Base-by-base conservation (phyloP, 2,113 vertebrate species). In the Panthera tigris region DNA sequence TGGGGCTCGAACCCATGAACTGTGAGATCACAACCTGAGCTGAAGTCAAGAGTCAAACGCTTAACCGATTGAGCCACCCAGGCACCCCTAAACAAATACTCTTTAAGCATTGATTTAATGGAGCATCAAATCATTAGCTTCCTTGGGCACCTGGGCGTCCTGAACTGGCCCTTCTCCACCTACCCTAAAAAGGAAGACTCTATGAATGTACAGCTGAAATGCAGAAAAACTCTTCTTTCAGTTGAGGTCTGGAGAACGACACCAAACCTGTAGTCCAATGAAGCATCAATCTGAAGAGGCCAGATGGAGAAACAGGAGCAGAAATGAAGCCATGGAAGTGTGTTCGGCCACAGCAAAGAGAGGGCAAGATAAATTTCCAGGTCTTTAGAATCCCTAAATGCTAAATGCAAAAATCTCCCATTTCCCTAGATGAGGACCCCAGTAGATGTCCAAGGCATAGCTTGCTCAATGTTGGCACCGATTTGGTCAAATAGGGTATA, bases 101-200 rank as follows among this genome's bases (percentile, higher is more conserved):
- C 29, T 87, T 93, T 90, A 82, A 66, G 21, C 63, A 95, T 52
- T 52, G 33, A 88, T 78, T 91, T 92, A 94, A 71, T 90, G 89
- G 19, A 82, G 4, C 63, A 79, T 96, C 91, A 79, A 71, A 68
- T 92, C 36, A 23, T 61, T 78, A 96, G 31, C 41, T 57, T 91
- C 12, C 36, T 27, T 10, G 1, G 15, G 10, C 25, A 82, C 33
- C 36, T 65, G 10, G 36, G 66, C 61, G 18, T 79, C 55, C 27
- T 61, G 69, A 89, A 82, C 68, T 73, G 18, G n/a, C 25, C 61
- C 7, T 86, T 86, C 15, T 78, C 27, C 94, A 71, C 9, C 27
- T 84, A 74, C 41, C 25, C 12, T 94, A 89, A 82, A 73, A 91
- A 68, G 18, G 78, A 74, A 57, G 39, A 87, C 10, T 25, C 55